phyloP scores from a whole-genome alignment of 2,888 invertebrate species.

The Vannuccia rotundouncinata region DNA sequence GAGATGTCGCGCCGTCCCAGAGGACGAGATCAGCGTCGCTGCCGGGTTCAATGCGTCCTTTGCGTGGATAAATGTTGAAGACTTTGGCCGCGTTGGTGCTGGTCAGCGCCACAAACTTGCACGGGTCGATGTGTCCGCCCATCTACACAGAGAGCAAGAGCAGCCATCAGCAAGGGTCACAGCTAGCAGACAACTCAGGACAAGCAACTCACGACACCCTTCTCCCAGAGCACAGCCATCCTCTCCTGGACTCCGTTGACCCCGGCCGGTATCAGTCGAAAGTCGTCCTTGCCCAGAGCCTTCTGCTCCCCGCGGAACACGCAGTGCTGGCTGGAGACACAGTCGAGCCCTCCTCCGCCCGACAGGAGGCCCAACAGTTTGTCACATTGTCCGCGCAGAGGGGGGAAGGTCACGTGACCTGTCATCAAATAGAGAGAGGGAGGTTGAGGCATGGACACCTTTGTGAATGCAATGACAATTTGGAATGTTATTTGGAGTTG shows the following conservation, averaged over 20 bases:
- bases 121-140: conserved; percentile 78
- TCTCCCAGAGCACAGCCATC: conserved; percentile 89
- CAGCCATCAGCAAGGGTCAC: no score
- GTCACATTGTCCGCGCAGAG: conserved; percentile 63
- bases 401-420: conserved; percentile 85
- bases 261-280: conserved; percentile 76
- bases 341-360: conserved; percentile 59
- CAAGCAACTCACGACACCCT: conserved; percentile 62
- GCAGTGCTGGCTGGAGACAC: conserved; percentile 41
- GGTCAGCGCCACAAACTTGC: conserved; percentile 88
- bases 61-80: conserved; percentile 89
- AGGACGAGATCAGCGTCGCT: conserved; percentile 94
- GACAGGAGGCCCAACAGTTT: conserved; percentile 82
- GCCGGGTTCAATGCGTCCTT: conserved; percentile 82
- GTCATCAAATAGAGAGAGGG: conserved; percentile 77
- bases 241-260: conserved; percentile 88
- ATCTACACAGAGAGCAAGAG: no score
- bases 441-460: background rate
- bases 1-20: conserved; percentile 79
- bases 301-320: conserved; percentile 41
- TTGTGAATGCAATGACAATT: no score
- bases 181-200: no score
- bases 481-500: no score
- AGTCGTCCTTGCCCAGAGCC: conserved; percentile 42
- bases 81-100: conserved; percentile 85